Base-by-base conservation (phyloP, 2,888 invertebrate genomes). In the Pristionchus mayeri region DNA sequence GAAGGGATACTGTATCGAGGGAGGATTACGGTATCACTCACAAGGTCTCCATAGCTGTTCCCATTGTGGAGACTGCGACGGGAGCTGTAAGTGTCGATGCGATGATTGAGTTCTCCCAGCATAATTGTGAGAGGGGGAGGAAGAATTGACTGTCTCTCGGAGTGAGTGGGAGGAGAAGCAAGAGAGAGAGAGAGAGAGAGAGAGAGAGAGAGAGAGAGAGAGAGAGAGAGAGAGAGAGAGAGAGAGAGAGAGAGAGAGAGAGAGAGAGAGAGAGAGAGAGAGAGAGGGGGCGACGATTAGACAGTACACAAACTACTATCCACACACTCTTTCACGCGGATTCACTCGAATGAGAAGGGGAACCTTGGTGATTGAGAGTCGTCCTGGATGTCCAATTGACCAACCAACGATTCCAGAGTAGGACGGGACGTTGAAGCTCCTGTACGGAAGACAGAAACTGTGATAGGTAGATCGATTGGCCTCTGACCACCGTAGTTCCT, bases 401-500 rank as follows among this genome's bases (percentile, higher is more conserved):
- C 30, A 24, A 84, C 57, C 9, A 84, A 54, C 30, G 71, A 67
- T 16, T 84, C 71, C 7, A 84, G 40, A 50, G 84, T 84, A 2
- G 84, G 84, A 21, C 84, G 84, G 37, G 84, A 84, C 3, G 84
- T 84, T n/a, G 84, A 52, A 7, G 75, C 54, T 50, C 84, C 84
- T 75, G 34, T 2, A 34, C 21, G 30, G 40, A n/a, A 44, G 40
- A 16, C 6, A 34, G 52, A 44, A 9, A 76, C 30, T 30, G 21
- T 34, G 44, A 11, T 48, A 44, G 21, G 18, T 18, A 0, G 30
- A 78, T 78, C 48, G 30, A 48, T 78, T 0, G n/a, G 2, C 3
- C 2, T 21, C 81, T 82, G n/a, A 82, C 81, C 81, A 82, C 86
- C 86, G 76, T 86, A 84, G 71, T 84, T 76, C 34, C 85, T 85